Evolutionary conservation across 1,140 invertebrate species (phyloP).

Genomic region (Brachionus angularis): DNA sequence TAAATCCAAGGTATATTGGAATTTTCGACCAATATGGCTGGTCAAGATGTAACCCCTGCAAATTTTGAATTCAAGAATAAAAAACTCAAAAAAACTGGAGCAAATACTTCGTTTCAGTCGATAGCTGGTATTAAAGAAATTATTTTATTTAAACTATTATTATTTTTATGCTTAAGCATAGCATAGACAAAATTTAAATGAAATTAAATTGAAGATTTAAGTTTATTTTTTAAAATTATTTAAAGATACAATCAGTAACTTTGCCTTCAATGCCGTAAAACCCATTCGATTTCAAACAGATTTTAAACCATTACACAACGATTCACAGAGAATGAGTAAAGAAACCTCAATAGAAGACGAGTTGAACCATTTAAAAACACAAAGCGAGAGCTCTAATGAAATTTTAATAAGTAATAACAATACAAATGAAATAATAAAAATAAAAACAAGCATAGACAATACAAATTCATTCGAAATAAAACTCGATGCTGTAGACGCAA

Average conservation of each 20-base stretch:
- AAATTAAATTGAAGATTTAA: no score
- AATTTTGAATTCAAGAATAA: slow-evolving; percentile 20
- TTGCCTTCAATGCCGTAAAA: slow-evolving; percentile 19
- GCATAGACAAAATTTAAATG: no score
- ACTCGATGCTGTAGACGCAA: no score
- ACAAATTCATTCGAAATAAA: no score
- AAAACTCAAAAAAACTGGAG: slow-evolving; percentile 21
- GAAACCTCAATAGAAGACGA: slow-evolving; percentile 21
- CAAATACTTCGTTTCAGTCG: slow-evolving; percentile 17
- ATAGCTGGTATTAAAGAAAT: no score
- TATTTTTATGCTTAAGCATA: no score
- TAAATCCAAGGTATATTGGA: slow-evolving; percentile 27
- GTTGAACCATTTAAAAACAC: slow-evolving; percentile 12
- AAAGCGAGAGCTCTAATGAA: slow-evolving; percentile 13
- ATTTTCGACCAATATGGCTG: slow-evolving; percentile 34
- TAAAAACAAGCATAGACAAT: no score
- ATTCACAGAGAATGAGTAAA: slow-evolving; percentile 23
- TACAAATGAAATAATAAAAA: no score
- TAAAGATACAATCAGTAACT: slow-evolving; percentile 23
- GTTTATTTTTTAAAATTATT: no score
- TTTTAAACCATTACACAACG: slow-evolving; percentile 24
- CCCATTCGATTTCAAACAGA: slow-evolving; percentile 22
- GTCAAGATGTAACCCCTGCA: slow-evolving; percentile 31
- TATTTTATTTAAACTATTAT: no score
- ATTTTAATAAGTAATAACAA: no score